Base-by-base conservation (phyloP, 2,888 invertebrate species). In the Ormia ochracea region DNA sequence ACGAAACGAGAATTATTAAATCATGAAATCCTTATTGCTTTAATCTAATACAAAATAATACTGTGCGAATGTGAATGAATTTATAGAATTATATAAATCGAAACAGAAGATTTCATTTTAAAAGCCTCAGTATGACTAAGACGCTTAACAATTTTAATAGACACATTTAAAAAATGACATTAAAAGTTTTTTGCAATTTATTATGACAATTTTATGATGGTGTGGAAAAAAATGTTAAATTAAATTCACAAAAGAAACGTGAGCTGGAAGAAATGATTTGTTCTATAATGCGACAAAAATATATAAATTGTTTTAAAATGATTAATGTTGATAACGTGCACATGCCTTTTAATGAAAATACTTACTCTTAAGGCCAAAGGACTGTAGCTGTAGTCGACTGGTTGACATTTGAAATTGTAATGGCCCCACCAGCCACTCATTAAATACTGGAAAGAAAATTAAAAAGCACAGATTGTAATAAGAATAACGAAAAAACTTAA, bases 341-440 rank as follows among this genome's bases (percentile, higher is more conserved):
- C n/a, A 2, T 50, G 28, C 31, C 23, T 41, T 21, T 33, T 31
- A 17, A 43, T 23, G 21, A 14, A 59, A 21, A 50, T 26, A 90
- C 92, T 89, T 90, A 93, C 93, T 88, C 95, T 92, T 88, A 96
- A 86, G 3, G 95, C 96, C 82, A 91, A 87, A 5, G 95, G 94
- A 84, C 90, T 92, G 77, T 91, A 91, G 7, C 96, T 94, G 88
- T 95, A 96, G 90, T 97, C 96, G 4, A 97, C 96, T 3, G 96
- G 96, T 89, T 97, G 95, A 89, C 96, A 97, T 81, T 93, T 93
- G 84, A 95, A 93, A 86, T 94, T 96, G 89, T 97, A 95, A 3
- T 93, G 92, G 28, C 92, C 92, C 88, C 94, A 93, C 96, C 96
- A 96, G 33, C 96, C 96, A 81, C 92, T 90, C 84, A 87, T 87